These are phyloP conservation scores for Contarinia nasturtii DNA, from an alignment of 1,140 invertebrate species.

Conservation along the genomic window DNA sequence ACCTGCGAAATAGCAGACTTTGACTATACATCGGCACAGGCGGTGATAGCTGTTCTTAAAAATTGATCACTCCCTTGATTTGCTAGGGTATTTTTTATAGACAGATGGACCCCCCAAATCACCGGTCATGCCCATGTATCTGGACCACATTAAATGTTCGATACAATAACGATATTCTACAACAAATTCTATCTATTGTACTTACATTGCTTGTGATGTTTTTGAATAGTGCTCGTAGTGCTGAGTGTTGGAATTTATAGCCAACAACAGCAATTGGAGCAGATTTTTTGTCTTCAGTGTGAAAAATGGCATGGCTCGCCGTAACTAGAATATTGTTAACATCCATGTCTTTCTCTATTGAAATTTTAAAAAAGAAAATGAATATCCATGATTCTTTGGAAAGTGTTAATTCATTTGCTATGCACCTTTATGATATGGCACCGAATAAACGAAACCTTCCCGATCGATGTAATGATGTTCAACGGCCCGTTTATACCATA, in stretches of 20 bases:
- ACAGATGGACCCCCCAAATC: too few relatives aligned
- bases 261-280: slow-evolving; percentile 84
- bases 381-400: background rate
- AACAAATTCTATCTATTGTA: too few relatives aligned
- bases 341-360: slow-evolving; percentile 22
- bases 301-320: slow-evolving; percentile 72
- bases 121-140: too few relatives aligned
- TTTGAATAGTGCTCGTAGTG: slow-evolving; percentile 51
- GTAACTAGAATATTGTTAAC: slow-evolving; percentile 57
- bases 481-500: slow-evolving; percentile 84
- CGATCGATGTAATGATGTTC: slow-evolving; percentile 66
- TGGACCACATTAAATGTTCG: too few relatives aligned
- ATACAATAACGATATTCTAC: too few relatives aligned
- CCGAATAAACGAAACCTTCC: slow-evolving; percentile 72
- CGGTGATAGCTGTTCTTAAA: too few relatives aligned
- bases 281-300: slow-evolving; percentile 35
- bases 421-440: slow-evolving; percentile 44
- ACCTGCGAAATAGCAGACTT: too few relatives aligned
- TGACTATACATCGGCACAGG: too few relatives aligned
- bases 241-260: slow-evolving; percentile 65
- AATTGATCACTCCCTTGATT: too few relatives aligned
- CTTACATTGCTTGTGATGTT: slow-evolving; percentile 53
- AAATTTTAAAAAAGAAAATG: background rate
- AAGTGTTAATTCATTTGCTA: background rate
- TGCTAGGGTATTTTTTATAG: too few relatives aligned